Percentiles rank a stretch among this genome's conserved stretches.
Evolutionary conservation across 2,888 invertebrate species (phyloP).

Genomic region (Hipparchia sbordonii): DNA sequence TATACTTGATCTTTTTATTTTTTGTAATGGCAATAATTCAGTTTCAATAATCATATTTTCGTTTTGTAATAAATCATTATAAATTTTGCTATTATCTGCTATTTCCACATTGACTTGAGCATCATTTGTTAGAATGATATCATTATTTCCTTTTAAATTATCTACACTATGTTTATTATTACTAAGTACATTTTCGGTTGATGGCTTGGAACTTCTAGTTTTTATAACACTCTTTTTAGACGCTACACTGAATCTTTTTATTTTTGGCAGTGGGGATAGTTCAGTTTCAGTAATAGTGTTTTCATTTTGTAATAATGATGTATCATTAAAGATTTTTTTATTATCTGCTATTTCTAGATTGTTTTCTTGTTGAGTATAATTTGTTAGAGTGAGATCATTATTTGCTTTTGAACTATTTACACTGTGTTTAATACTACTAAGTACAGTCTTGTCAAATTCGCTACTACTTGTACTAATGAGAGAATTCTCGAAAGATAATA

Average conservation of each 20-base stretch:
- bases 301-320: neutral
- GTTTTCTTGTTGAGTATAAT: neutral
- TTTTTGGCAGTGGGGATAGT: neutral
- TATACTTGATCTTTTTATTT: neutral
- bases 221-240: slow-evolving; percentile 5
- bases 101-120: neutral
- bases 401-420: slow-evolving; percentile 22
- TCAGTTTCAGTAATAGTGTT: neutral
- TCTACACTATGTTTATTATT: too few relatives aligned
- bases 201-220: neutral
- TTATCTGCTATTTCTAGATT: neutral
- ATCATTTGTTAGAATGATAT: slow-evolving; percentile 1
- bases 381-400: slow-evolving; percentile 6
- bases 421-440: slow-evolving; percentile 45
- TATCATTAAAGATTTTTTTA: neutral
- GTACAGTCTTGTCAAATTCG: slow-evolving; percentile 60
- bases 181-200: neutral
- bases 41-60: neutral
- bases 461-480: slow-evolving; percentile 50
- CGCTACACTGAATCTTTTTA: neutral
- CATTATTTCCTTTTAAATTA: neutral
- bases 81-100: slow-evolving; percentile 12
- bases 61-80: neutral
- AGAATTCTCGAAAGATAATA: slow-evolving; percentile 58
- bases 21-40: slow-evolving; percentile 1